Percentiles rank a stretch among this genome's conserved stretches.
These are phyloP conservation scores for Hyla sarda DNA, from an alignment of 2,113 vertebrate species.

Conservation along the genomic window DNA sequence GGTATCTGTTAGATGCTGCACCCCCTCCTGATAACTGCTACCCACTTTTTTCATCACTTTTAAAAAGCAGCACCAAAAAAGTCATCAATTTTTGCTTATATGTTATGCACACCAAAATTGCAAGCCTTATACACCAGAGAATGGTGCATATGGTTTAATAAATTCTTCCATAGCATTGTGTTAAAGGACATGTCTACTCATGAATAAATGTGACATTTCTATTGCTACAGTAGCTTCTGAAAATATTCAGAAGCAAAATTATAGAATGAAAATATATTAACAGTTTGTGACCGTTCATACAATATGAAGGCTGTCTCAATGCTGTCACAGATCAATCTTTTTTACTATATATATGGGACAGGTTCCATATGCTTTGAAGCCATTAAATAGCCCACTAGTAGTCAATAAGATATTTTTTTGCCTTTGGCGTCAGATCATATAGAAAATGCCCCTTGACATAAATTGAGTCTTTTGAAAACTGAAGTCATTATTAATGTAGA, in stretches of 20 bases:
- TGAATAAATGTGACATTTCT: conserved; percentile 9
- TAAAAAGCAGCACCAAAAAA: too few relatives aligned
- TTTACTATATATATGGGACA: conserved; percentile 18
- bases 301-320: background rate
- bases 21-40: too few relatives aligned
- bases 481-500: conserved; percentile 29
- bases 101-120: too few relatives aligned
- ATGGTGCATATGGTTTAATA: too few relatives aligned
- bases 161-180: background rate
- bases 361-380: conserved; percentile 36
- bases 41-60: too few relatives aligned
- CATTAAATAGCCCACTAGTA: background rate
- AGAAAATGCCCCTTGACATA: background rate
- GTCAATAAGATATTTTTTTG: conserved; percentile 8
- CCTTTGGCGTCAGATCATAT: conserved; percentile 18
- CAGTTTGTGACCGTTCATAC: background rate
- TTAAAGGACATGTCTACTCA: background rate
- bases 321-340: conserved; percentile 8
- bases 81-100: too few relatives aligned
- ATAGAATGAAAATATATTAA: conserved; percentile 1
- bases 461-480: conserved; percentile 11
- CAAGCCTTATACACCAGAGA: too few relatives aligned
- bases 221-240: background rate
- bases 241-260: background rate
- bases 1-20: too few relatives aligned